These are phyloP conservation scores for Tachuris rubrigastra DNA, from an alignment of 2,113 vertebrate species.

Conservation along the genomic window DNA sequence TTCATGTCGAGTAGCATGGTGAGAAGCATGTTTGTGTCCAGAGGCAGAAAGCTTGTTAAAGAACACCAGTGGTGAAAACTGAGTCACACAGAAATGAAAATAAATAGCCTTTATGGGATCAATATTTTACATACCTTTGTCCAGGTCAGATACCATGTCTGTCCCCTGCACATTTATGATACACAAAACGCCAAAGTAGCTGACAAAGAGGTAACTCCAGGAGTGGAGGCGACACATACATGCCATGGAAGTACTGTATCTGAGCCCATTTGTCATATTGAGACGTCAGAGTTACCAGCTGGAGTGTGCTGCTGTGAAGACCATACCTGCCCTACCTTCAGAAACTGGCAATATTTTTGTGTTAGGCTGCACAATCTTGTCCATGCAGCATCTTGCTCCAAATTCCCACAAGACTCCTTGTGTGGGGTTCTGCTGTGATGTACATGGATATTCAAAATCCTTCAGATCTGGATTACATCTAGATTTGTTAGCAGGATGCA, in stretches of 20 bases:
- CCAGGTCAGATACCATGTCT: background rate
- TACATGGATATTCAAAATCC: background rate
- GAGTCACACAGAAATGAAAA: background rate
- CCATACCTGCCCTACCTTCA: background rate
- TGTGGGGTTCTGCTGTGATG: background rate
- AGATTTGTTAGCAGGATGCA: background rate
- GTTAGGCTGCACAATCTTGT: background rate
- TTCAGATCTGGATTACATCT: background rate
- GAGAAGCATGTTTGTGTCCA: background rate
- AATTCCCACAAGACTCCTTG: background rate
- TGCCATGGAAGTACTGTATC: background rate
- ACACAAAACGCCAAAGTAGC: rapidly evolving
- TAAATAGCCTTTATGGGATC: rapidly evolving
- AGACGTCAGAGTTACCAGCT: background rate
- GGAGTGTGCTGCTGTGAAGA: background rate
- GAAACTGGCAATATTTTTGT: background rate
- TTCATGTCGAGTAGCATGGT: background rate
- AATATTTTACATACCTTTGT: background rate
- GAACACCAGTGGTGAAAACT: background rate
- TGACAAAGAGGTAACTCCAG: background rate
- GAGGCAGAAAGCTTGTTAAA: background rate
- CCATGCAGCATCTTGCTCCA: background rate
- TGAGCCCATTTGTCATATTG: background rate
- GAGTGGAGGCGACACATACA: background rate
- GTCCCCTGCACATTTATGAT: background rate